phyloP scores from a whole-genome alignment of 2,888 invertebrate species.

The Pimpla rufipes region DNA sequence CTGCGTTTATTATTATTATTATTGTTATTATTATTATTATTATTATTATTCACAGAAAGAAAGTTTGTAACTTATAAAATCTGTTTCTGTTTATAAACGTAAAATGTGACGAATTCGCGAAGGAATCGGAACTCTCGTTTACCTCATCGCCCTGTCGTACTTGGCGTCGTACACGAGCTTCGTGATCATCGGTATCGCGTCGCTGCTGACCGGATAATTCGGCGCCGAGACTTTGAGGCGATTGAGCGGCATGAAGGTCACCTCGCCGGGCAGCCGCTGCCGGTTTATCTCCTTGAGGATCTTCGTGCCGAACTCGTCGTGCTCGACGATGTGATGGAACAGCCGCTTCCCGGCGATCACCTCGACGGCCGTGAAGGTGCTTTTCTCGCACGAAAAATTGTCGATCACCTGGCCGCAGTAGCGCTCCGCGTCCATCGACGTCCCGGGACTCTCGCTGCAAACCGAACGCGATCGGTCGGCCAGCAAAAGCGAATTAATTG shows the following conservation, averaged over 20 bases:
- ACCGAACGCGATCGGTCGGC: background rate
- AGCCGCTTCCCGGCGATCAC: slow-evolving; percentile 93
- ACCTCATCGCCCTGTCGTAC: slow-evolving; percentile 94
- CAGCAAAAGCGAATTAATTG: too few species aligned
- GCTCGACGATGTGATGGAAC: slow-evolving; percentile 98
- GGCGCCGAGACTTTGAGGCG: slow-evolving; percentile 88
- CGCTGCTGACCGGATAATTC: slow-evolving; percentile 89
- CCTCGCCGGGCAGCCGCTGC: slow-evolving; percentile 96
- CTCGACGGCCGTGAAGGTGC: slow-evolving; percentile 98
- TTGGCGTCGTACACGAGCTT: slow-evolving; percentile 94
- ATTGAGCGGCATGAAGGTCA: slow-evolving; percentile 98
- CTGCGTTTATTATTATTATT: too few species aligned
- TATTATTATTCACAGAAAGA: too few species aligned
- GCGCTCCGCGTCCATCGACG: background rate
- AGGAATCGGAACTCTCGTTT: background rate
- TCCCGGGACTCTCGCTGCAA: background rate
- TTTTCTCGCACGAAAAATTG: slow-evolving; percentile 96
- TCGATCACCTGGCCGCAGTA: slow-evolving; percentile 88
- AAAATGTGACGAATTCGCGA: background rate
- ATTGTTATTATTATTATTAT: too few species aligned
- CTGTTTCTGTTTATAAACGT: too few species aligned
- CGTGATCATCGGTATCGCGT: slow-evolving; percentile 98
- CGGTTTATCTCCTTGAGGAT: slow-evolving; percentile 98
- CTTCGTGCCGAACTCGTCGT: slow-evolving; percentile 96
- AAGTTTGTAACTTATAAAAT: too few species aligned